Evolutionary conservation across 2,888 invertebrate species (phyloP).

Genomic region (Sisyra terminalis): DNA sequence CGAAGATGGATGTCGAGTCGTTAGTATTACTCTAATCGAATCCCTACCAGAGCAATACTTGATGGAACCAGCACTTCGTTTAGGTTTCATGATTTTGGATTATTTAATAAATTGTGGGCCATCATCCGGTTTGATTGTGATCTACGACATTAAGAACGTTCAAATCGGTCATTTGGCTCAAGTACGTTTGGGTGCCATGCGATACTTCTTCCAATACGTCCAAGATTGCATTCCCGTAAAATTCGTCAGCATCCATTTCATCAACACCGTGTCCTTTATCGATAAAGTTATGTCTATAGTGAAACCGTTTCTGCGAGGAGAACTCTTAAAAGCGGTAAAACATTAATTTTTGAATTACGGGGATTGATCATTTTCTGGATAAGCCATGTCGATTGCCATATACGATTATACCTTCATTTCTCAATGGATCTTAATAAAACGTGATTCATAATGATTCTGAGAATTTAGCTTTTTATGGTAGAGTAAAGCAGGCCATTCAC

Average conservation of each 20-base stretch:
- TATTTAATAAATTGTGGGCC: constrained; percentile 40
- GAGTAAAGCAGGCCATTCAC: no score
- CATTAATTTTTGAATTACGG: no score
- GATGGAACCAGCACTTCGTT: constrained; percentile 38
- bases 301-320: constrained; percentile 29
- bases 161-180: constrained; percentile 25
- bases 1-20: no score
- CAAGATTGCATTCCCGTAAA: constrained; percentile 33
- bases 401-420: no score
- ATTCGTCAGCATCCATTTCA: constrained; percentile 45
- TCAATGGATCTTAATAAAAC: no score
- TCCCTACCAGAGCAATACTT: constrained; percentile 23
- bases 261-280: constrained; percentile 36
- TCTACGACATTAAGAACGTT: constrained; percentile 51
- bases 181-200: constrained; percentile 23
- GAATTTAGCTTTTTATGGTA: no score
- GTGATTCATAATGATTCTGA: no score
- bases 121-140: constrained; percentile 39
- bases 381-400: no score
- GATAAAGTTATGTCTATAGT: constrained; percentile 29
- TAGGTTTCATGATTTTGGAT: constrained; percentile 22
- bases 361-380: no score
- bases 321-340: constrained; percentile 25
- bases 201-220: constrained; percentile 46
- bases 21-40: no score